Conservation (phyloP, 2,113 vertebrate species). For the Chunga burmeisteri region DNA sequence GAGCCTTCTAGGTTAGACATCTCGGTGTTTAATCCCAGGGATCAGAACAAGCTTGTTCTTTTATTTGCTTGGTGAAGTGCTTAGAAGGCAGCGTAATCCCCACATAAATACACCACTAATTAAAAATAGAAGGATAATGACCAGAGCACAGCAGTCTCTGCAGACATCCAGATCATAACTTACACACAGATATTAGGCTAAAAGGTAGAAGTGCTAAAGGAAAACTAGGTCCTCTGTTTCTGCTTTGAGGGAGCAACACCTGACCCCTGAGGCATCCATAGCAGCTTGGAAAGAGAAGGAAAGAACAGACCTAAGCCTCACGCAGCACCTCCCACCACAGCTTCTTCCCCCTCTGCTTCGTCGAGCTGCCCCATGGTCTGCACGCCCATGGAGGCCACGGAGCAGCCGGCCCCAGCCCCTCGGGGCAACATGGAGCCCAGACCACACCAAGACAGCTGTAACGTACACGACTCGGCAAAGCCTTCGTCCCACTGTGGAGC, state of each 20-base stretch:
- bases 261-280: fast-evolving
- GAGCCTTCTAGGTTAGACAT: background rate
- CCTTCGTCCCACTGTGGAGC: background rate
- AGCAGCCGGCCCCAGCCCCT: background rate
- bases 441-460: background rate
- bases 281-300: background rate
- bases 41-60: background rate
- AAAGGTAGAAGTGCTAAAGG: fast-evolving
- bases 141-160: background rate
- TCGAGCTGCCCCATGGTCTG: background rate
- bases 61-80: background rate
- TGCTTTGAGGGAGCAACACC: fast-evolving
- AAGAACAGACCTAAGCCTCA: background rate
- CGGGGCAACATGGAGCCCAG: fast-evolving
- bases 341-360: background rate
- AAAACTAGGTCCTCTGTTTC: background rate
- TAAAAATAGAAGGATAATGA: background rate
- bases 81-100: fast-evolving
- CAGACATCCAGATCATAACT: background rate
- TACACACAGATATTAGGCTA: fast-evolving
- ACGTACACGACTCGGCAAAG: fast-evolving
- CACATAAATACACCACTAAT: background rate
- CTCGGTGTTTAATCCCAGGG: background rate
- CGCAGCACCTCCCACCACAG: background rate
- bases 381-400: fast-evolving